Percentiles rank a stretch among this genome's conserved stretches.
Evolutionary conservation across 2,888 invertebrate species (phyloP).

Genomic region (Nemotelus pantherinus): DNA sequence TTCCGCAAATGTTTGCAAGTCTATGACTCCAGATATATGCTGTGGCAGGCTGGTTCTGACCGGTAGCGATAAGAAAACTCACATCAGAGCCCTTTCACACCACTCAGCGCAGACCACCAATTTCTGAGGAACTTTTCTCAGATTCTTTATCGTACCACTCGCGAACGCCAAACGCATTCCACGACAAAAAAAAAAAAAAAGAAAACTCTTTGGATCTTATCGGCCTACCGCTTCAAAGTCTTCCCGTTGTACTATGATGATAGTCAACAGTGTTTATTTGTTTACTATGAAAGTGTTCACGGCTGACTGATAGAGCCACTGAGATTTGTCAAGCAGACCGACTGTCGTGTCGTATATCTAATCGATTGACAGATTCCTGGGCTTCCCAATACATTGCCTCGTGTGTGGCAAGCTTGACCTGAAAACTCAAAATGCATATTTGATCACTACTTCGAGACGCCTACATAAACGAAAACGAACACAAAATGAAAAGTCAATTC

Average conservation of each 20-base stretch:
- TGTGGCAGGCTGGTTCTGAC: neutral
- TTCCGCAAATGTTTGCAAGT: neutral
- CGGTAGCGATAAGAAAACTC: neutral
- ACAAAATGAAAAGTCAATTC: conserved; percentile 12
- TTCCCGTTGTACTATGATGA: neutral
- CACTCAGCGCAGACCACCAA: neutral
- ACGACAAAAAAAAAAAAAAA: neutral
- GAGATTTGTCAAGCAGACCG: neutral
- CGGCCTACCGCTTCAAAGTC: neutral
- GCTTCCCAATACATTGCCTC: neutral
- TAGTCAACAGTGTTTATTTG: neutral
- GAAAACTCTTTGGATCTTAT: conserved; percentile 14
- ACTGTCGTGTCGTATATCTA: neutral
- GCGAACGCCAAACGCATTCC: conserved; percentile 6
- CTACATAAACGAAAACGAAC: neutral
- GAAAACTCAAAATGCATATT: neutral
- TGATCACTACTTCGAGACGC: neutral
- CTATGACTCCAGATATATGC: neutral
- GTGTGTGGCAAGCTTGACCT: conserved; percentile 1
- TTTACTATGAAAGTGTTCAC: conserved; percentile 7
- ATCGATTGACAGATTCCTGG: conserved; percentile 10
- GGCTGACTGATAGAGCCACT: neutral
- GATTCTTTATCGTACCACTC: conserved; percentile 2
- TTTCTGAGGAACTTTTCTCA: neutral
- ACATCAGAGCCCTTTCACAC: conserved; percentile 1